phyloP scores from a whole-genome alignment of 2,888 invertebrate species.

The Leuctra nigra region DNA sequence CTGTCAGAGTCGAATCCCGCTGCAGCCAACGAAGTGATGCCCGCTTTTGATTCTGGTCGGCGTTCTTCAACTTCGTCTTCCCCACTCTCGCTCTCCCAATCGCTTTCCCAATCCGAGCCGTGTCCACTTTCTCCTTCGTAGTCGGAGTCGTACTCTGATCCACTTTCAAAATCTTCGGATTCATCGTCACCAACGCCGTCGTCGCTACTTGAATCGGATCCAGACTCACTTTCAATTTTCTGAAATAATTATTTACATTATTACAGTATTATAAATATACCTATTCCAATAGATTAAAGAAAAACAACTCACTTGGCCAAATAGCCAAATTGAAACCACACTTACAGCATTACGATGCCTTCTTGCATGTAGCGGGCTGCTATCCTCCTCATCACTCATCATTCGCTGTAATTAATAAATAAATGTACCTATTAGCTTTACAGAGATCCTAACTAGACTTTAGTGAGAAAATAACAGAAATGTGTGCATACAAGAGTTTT shows the following conservation, averaged over 20 bases:
- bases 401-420: constrained; percentile 44
- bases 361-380: not conserved
- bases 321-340: not conserved
- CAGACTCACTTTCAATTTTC: constrained; percentile 35
- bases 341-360: not conserved
- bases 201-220: constrained; percentile 30
- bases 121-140: constrained; percentile 26
- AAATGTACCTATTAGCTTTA: not conserved
- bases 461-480: too few relatives aligned
- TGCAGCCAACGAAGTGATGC: not conserved
- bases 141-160: constrained; percentile 25
- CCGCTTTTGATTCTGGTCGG: too few relatives aligned
- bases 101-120: constrained; percentile 37
- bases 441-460: not conserved
- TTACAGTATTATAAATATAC: too few relatives aligned
- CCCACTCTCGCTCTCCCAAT: constrained; percentile 37
- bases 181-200: constrained; percentile 30
- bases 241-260: too few relatives aligned
- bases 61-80: not conserved
- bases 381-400: constrained; percentile 41
- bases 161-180: constrained; percentile 25
- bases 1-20: constrained; percentile 42
- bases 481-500: not conserved
- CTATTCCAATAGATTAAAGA: too few relatives aligned
- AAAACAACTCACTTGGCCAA: too few relatives aligned